Evolutionary conservation across 2,797 vertebrate genomes (phyloP), one percentile per base, ranked within the genome.

Genomic region (Siniperca scherzeri): DNA sequence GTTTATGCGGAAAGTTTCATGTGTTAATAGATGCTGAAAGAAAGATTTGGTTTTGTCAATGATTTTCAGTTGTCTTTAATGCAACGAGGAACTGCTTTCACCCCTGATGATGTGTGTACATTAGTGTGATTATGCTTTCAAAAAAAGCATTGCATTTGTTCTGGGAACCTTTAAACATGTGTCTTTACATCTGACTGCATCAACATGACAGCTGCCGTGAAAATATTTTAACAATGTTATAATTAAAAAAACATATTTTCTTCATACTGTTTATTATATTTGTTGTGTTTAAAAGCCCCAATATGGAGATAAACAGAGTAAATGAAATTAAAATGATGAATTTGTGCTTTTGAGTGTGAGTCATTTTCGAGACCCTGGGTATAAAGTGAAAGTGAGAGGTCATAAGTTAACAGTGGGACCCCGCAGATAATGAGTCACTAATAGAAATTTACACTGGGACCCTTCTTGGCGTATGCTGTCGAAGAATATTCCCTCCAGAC

Each of bases 371-470:
- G 93, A 93, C 91, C 94, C 88, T 66, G 27, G 25, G 55, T 75
- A 71, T 62, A 6, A 87, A 86, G 76, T 72, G 90, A 95, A 94
- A 95, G 82, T 87, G 88, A 91, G 83, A 93, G 70, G 76, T 83
- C 55, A 57, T 11, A 17, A 79, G 40, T 76, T 69, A 84, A 71
- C 9, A 61, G 19, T 65, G 80, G 42, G 71, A 70, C 52, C 57
- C 66, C 27, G 2, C 67, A 52, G n/a, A 56, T 46, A 33, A 16
- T 80, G 78, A 79, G 38, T 87, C 50, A 78, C 27, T 67, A 69
- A 80, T 52, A 70, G 10, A 68, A 33, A 71, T 30, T 52, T 25
- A 22, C 1, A 46, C 33, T 0, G 69, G 69, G 84, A 77, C 80
- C 87, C 76, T 70, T 80, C 88, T 56, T 60, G 44, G 44, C 11